Evolutionary conservation across 2,888 invertebrate genomes (phyloP), one percentile per base, ranked within the genome.

Genomic region (Danaus chrysippus): DNA sequence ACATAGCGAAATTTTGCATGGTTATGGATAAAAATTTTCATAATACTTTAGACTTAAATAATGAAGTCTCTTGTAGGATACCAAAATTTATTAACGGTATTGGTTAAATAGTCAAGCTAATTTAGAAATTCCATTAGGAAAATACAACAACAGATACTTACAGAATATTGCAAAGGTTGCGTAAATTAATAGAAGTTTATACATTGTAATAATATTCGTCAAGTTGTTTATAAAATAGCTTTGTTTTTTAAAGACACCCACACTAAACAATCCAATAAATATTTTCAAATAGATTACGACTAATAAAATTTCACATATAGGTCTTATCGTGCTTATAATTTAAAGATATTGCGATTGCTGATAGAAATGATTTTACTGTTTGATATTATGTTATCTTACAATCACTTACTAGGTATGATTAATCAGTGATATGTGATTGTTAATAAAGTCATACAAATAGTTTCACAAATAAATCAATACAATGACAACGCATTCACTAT

Each of bases 321-420:
- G 55, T 61, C n/a, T 60, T 66, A 66, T 66, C 66, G 60, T 55
- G 66, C 68, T 68, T 69, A 61, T 71, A 76, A 73, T 75, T 76
- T 77, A 71, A 70, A 69, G 68, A 69, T 69, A 67, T 73, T 75
- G 65, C 72, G 71, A 67, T 61, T 68, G 71, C 70, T 73, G 82
- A 81, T 84, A 76, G 72, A 68, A 70, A 70, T 73, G 76, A 79
- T 81, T 82, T 73, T 63, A 63, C 66, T 60, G 75, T 73, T 55
- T 62, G 71, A 70, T 71, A 69, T 67, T 15, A 41, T 10, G 42
- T 62, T 68, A 68, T 68, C 57, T 58, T 53, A 43, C 58, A 34
- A 34, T 58, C 42, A 61, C 55, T 34, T 49, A 17, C 17, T 49
- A n/a, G n/a, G n/a, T n/a, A 49, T 49, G 49, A 49, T 17, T 10